These are phyloP conservation scores for Acanthiza pusilla DNA, from an alignment of 2,797 vertebrate species.

Conservation along the genomic window DNA sequence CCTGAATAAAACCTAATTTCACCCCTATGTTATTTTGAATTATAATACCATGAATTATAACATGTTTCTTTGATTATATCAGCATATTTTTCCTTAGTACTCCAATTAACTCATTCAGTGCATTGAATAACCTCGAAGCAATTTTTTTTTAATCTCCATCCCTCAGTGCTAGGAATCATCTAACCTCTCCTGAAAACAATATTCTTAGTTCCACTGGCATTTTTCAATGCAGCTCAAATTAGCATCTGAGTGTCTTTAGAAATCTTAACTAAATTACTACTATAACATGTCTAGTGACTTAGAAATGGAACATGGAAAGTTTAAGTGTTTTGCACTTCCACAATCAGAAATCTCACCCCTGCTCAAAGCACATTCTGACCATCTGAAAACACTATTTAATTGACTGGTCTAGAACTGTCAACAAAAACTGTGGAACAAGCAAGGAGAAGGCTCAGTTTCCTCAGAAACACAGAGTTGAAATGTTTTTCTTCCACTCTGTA, in stretches of 20 bases:
- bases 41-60: not conserved
- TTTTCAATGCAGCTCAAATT: not conserved
- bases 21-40: not conserved
- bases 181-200: not conserved
- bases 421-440: not conserved
- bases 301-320: not conserved
- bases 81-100: not conserved
- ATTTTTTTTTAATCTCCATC: not conserved
- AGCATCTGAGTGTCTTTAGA: not conserved
- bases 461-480: not conserved
- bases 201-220: not conserved
- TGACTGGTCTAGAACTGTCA: not conserved
- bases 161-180: not conserved
- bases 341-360: not conserved
- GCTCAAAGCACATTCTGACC: not conserved
- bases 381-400: not conserved
- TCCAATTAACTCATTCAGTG: not conserved
- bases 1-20: not conserved
- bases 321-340: not conserved
- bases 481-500: not conserved
- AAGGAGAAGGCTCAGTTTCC: not conserved
- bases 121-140: not conserved
- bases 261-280: not conserved
- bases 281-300: not conserved
- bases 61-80: not conserved